A percentile compares a stretch with the other conserved stretches of the same genome.
These are phyloP conservation scores for Cyprinella venusta DNA, from an alignment of 2,797 vertebrate species.

Conservation along the genomic window DNA sequence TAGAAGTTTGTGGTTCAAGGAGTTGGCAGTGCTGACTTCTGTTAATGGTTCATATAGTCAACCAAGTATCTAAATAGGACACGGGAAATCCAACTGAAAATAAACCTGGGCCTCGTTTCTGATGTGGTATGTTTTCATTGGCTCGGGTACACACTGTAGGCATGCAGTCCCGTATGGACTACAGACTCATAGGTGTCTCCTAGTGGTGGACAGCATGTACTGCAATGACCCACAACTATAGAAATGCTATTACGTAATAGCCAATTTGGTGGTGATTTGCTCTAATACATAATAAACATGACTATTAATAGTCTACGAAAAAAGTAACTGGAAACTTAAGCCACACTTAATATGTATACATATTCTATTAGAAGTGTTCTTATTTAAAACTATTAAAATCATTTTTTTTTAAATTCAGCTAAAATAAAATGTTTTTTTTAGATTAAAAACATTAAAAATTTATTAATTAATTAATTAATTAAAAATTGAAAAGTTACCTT, in stretches of 20 bases:
- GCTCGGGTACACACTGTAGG: neutral
- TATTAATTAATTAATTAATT: too few species aligned
- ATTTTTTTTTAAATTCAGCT: neutral
- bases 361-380: neutral
- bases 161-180: neutral
- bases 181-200: conserved; percentile 34
- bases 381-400: neutral
- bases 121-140: conserved; percentile 42
- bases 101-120: conserved; percentile 6
- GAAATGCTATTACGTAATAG: neutral
- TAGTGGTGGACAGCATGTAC: conserved; percentile 12
- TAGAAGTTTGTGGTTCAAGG: conserved; percentile 25
- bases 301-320: neutral
- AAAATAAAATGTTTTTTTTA: neutral
- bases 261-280: neutral
- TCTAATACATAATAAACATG: neutral
- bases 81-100: conserved; percentile 28
- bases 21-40: conserved; percentile 20
- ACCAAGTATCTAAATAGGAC: neutral
- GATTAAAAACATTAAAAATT: too few species aligned
- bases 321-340: neutral
- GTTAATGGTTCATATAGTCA: conserved; percentile 27
- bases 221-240: neutral
- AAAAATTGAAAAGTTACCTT: too few species aligned
- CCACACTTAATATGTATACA: neutral